Evolutionary conservation across 2,113 vertebrate species (phyloP).

Genomic region (Hippocampus mohnikei): DNA sequence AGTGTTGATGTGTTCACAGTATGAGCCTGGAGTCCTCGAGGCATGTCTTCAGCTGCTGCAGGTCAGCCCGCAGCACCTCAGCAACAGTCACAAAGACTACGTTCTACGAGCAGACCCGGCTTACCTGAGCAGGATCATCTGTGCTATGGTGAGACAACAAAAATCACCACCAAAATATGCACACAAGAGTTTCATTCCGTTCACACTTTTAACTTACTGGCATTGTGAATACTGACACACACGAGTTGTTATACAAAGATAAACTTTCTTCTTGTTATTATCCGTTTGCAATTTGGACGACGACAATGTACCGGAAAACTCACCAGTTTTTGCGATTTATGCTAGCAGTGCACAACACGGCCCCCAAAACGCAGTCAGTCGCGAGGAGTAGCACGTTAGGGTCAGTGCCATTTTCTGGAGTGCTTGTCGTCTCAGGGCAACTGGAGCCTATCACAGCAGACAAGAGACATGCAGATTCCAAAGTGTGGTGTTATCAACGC

Average conservation of each 20-base stretch:
- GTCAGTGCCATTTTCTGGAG: too few relatives aligned
- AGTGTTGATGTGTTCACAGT: conserved; percentile 29
- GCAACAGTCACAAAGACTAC: conserved; percentile 44
- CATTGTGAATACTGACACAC: background rate
- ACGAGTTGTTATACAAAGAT: background rate
- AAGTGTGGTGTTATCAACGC: too few relatives aligned
- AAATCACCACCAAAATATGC: background rate
- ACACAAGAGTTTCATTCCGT: background rate
- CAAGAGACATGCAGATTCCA: too few relatives aligned
- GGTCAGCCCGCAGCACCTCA: conserved; percentile 48
- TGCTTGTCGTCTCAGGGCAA: too few relatives aligned
- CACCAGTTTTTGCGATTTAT: too few relatives aligned
- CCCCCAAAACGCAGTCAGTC: too few relatives aligned
- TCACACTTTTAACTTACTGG: background rate
- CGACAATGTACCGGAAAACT: too few relatives aligned
- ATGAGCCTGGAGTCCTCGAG: conserved; percentile 57
- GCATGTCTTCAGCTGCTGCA: conserved; percentile 58
- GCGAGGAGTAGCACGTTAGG: too few relatives aligned
- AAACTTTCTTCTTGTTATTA: too few relatives aligned
- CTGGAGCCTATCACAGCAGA: too few relatives aligned
- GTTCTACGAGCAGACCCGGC: conserved; percentile 39
- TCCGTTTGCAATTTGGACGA: too few relatives aligned
- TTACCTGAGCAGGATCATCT: conserved; percentile 61
- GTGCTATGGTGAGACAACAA: conserved; percentile 57
- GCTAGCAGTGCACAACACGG: too few relatives aligned